These are phyloP conservation scores for Oreochromis mossambicus DNA, from an alignment of 2,797 vertebrate species.

Conservation along the genomic window DNA sequence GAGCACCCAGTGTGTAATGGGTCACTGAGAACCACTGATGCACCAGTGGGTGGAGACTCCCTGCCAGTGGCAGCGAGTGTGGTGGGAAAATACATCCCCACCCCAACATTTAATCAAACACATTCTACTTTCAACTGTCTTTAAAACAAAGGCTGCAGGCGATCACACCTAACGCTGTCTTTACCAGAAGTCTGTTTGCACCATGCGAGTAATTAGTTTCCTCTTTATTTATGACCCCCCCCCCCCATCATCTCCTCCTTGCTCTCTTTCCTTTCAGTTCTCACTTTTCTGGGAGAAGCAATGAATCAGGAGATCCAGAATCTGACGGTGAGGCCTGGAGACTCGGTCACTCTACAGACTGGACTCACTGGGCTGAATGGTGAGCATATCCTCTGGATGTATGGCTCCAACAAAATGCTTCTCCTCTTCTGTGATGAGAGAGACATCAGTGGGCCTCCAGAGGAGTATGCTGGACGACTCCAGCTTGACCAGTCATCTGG, in stretches of 20 bases:
- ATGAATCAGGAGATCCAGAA: rapidly evolving
- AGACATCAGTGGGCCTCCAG: rapidly evolving
- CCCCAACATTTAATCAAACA: no score
- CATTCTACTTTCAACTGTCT: no score
- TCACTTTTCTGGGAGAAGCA: rapidly evolving
- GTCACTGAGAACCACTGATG: no score
- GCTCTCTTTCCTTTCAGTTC: background rate
- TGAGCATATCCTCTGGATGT: rapidly evolving
- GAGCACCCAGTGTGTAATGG: no score
- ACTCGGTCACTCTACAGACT: rapidly evolving
- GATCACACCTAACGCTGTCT: background rate
- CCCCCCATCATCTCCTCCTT: rapidly evolving
- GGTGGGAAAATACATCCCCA: no score
- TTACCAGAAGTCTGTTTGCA: no score
- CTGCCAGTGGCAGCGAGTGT: no score
- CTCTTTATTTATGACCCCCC: background rate
- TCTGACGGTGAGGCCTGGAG: background rate
- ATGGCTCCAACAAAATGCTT: no score
- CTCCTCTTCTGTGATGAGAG: rapidly evolving
- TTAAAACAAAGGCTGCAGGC: no score
- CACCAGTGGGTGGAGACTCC: no score
- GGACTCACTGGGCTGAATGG: rapidly evolving
- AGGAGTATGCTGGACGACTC: background rate
- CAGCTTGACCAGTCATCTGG: background rate
- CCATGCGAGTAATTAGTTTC: background rate